These are phyloP conservation scores for Oscheius sp. DNA, from an alignment of 2,888 invertebrate genomes.

Conservation along the genomic window DNA sequence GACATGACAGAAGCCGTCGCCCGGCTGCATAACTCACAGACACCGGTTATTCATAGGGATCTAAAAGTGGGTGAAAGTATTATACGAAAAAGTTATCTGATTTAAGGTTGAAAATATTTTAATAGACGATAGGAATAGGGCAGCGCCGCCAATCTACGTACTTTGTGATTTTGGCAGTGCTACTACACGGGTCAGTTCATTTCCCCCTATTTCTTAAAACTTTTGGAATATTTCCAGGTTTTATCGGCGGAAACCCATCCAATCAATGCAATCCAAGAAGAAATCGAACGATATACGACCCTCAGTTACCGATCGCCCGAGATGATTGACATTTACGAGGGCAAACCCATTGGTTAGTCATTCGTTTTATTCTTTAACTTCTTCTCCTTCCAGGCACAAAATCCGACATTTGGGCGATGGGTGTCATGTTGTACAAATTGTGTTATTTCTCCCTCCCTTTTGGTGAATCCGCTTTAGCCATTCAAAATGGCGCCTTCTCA, in stretches of 20 bases:
- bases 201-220: not conserved
- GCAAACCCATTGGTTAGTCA: slow-evolving; percentile 80
- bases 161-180: slow-evolving; percentile 94
- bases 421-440: slow-evolving; percentile 87
- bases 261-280: slow-evolving; percentile 62
- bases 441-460: slow-evolving; percentile 90
- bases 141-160: slow-evolving; percentile 78
- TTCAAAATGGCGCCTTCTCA: slow-evolving; percentile 87
- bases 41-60: slow-evolving; percentile 91
- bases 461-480: slow-evolving; percentile 90
- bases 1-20: slow-evolving; percentile 91
- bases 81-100: not conserved
- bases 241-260: slow-evolving; percentile 72
- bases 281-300: slow-evolving; percentile 81
- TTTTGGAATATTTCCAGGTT: slow-evolving; percentile 77
- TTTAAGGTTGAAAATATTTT: slow-evolving; percentile 88
- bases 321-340: slow-evolving; percentile 90
- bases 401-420: slow-evolving; percentile 79
- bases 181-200: slow-evolving; percentile 80
- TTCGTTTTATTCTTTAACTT: not conserved
- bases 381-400: slow-evolving; percentile 60
- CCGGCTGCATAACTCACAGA: slow-evolving; percentile 89
- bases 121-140: slow-evolving; percentile 82
- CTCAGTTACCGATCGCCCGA: slow-evolving; percentile 89
- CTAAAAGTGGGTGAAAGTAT: slow-evolving; percentile 80